Conservation (phyloP, 2,888 invertebrate species). For the Allolobophora icterica region DNA sequence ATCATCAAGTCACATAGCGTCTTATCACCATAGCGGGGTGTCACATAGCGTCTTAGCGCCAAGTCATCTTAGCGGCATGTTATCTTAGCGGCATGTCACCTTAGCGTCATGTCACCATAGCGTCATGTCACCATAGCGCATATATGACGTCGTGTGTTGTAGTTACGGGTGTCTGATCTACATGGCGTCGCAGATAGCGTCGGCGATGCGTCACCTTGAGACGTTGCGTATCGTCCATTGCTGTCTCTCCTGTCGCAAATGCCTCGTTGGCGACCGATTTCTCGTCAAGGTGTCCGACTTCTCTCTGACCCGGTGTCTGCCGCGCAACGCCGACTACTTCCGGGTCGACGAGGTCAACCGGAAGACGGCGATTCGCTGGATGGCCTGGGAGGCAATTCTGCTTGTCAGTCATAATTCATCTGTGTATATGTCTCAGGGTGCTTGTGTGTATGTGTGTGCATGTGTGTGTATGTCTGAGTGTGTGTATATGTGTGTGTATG, state of each 20-base stretch:
- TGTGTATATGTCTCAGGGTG: neutral
- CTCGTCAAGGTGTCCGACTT: constrained; percentile 14
- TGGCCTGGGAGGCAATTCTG: constrained; percentile 21
- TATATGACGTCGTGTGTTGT: neutral
- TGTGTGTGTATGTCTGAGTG: too few species aligned
- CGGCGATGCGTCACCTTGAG: neutral
- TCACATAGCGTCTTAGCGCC: neutral
- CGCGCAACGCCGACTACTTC: neutral
- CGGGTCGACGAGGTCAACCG: constrained; percentile 14
- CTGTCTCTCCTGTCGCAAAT: neutral
- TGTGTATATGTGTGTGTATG: too few species aligned
- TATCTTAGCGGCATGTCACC: neutral
- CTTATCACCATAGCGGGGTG: too few species aligned
- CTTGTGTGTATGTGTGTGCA: too few species aligned
- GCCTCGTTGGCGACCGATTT: constrained; percentile 15
- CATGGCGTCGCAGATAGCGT: constrained; percentile 24
- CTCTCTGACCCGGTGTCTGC: neutral
- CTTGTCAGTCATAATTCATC: neutral
- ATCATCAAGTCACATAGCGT: too few species aligned
- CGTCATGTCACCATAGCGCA: too few species aligned
- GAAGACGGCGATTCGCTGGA: neutral
- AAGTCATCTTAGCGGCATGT: too few species aligned
- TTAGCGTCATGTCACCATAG: neutral
- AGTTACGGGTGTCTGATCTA: constrained; percentile 18
- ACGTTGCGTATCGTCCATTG: neutral